Conservation (phyloP, 2,888 invertebrate genomes). For the Bruchidius siliquastri region DNA sequence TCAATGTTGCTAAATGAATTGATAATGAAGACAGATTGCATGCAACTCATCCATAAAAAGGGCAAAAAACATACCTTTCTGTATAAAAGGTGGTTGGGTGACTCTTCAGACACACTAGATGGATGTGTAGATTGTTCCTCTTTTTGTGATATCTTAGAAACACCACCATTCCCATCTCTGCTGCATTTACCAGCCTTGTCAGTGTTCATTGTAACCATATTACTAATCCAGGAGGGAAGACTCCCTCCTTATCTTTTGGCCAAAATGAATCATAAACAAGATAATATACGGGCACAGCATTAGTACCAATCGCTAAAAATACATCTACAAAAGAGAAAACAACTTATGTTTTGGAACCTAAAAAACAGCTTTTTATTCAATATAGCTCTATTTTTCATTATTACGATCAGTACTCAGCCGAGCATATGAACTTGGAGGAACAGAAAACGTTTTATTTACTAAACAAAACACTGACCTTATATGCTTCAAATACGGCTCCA, state of each 20-base stretch:
- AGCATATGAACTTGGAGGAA: not conserved
- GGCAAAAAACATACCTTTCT: constrained; percentile 61
- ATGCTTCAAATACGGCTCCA: not conserved
- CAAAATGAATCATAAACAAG: not conserved
- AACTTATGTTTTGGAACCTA: not conserved
- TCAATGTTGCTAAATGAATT: no score
- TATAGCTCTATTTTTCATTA: no score
- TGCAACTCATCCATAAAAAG: no score
- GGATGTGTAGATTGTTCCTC: constrained; percentile 33
- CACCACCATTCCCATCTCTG: constrained; percentile 50
- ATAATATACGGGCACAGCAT: not conserved
- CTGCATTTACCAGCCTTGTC: constrained; percentile 60
- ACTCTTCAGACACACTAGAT: constrained; percentile 56
- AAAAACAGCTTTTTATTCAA: not conserved
- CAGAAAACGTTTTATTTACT: not conserved
- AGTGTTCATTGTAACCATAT: constrained; percentile 64
- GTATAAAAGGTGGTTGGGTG: constrained; percentile 84
- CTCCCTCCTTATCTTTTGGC: constrained; percentile 32
- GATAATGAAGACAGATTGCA: no score
- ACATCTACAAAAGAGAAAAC: not conserved
- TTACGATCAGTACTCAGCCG: not conserved
- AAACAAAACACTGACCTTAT: not conserved
- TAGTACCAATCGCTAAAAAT: not conserved
- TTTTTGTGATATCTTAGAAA: constrained; percentile 40
- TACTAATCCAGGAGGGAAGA: constrained; percentile 39